These are phyloP conservation scores for Burhinus oedicnemus DNA, from an alignment of 2,113 vertebrate genomes.

Conservation along the genomic window DNA sequence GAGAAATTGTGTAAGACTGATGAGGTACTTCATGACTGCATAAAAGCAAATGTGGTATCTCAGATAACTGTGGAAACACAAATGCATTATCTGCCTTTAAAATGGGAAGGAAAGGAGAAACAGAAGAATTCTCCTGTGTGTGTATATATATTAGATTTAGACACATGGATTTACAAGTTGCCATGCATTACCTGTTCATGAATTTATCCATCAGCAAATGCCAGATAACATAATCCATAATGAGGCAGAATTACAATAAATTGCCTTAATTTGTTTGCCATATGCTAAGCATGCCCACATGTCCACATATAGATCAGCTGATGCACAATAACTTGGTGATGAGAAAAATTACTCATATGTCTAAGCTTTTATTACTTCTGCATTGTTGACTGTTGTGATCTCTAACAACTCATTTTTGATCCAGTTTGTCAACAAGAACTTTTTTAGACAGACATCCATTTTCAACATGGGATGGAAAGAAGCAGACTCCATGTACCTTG, in stretches of 20 bases:
- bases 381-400: not conserved
- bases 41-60: not conserved
- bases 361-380: not conserved
- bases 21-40: not conserved
- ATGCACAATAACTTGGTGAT: not conserved
- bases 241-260: not conserved
- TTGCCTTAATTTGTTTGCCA: constrained; percentile 33
- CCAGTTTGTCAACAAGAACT: not conserved
- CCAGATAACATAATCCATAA: not conserved
- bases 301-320: constrained; percentile 28
- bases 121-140: not conserved
- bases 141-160: not conserved
- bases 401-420: not conserved
- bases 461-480: not conserved
- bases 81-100: not conserved
- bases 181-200: not conserved
- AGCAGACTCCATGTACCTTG: not conserved
- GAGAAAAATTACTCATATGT: constrained; percentile 34
- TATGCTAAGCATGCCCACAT: constrained; percentile 38
- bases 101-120: not conserved
- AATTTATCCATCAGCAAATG: not conserved
- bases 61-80: not conserved
- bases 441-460: not conserved
- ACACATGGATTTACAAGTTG: not conserved
- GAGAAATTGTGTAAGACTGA: not conserved